A percentile compares a stretch with the other conserved stretches of the same genome.
Evolutionary conservation across 2,888 invertebrate genomes (phyloP).

Genomic region (Adela reaumurella): DNA sequence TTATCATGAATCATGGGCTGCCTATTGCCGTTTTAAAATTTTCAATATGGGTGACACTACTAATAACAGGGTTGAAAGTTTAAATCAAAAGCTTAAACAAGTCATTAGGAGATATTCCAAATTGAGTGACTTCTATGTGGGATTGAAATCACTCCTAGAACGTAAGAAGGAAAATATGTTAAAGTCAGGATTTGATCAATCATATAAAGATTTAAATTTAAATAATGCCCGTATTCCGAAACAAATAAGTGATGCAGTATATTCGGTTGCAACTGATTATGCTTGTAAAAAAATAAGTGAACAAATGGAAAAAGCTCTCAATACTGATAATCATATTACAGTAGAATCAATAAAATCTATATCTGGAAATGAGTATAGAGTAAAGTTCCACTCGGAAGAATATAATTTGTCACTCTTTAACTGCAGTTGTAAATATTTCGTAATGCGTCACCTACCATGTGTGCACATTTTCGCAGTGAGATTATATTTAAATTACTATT

Average conservation of each 20-base stretch:
- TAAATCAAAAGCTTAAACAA: slow-evolving; percentile 2
- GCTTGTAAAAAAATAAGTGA: background rate
- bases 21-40: background rate
- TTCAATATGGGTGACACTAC: slow-evolving; percentile 3
- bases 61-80: slow-evolving; percentile 1
- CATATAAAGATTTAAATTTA: background rate
- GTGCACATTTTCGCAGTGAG: background rate
- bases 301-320: background rate
- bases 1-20: slow-evolving; percentile 1
- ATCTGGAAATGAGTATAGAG: no score
- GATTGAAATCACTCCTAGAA: slow-evolving; percentile 1
- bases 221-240: background rate
- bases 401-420: no score
- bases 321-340: background rate
- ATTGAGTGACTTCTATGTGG: background rate
- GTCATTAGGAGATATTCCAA: background rate
- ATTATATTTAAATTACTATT: background rate
- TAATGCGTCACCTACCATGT: no score
- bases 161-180: background rate
- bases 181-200: background rate
- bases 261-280: background rate
- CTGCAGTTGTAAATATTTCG: no score
- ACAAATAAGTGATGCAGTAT: background rate
- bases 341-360: background rate
- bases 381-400: no score